These are phyloP conservation scores for Adelphocoris suturalis DNA, from an alignment of 2,888 invertebrate genomes.

Conservation along the genomic window DNA sequence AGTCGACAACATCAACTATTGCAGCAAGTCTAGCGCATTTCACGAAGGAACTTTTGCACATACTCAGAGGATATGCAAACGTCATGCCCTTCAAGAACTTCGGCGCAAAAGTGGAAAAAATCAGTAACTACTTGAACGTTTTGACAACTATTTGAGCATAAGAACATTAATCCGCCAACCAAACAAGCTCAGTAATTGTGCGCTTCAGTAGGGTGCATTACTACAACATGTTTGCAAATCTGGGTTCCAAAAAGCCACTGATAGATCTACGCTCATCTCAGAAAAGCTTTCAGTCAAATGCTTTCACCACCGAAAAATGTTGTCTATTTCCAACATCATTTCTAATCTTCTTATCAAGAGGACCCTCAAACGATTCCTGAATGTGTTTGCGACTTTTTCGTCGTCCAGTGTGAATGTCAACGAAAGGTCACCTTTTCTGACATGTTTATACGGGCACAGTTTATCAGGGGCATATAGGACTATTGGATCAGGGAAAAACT, in stretches of 20 bases:
- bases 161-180: constrained; percentile 65
- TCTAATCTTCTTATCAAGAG: constrained; percentile 57
- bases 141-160: constrained; percentile 70
- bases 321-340: constrained; percentile 72
- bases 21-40: constrained; percentile 10
- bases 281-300: constrained; percentile 57
- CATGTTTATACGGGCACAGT: constrained; percentile 46
- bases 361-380: constrained; percentile 66
- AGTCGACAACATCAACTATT: not conserved
- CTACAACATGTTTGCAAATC: constrained; percentile 68
- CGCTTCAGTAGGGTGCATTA: constrained; percentile 73
- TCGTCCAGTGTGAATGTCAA: constrained; percentile 55
- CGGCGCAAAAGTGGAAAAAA: constrained; percentile 71
- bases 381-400: constrained; percentile 60
- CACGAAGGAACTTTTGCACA: not conserved
- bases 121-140: constrained; percentile 70
- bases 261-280: constrained; percentile 59
- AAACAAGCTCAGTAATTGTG: constrained; percentile 67
- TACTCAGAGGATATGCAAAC: not conserved
- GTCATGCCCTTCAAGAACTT: constrained; percentile 71
- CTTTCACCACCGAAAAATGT: constrained; percentile 67
- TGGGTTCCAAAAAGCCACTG: constrained; percentile 65
- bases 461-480: constrained; percentile 52
- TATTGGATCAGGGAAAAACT: constrained; percentile 64
- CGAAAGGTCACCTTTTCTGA: constrained; percentile 40